These are phyloP conservation scores for Linyphia triangularis DNA, from an alignment of 2,888 invertebrate species.

Conservation along the genomic window DNA sequence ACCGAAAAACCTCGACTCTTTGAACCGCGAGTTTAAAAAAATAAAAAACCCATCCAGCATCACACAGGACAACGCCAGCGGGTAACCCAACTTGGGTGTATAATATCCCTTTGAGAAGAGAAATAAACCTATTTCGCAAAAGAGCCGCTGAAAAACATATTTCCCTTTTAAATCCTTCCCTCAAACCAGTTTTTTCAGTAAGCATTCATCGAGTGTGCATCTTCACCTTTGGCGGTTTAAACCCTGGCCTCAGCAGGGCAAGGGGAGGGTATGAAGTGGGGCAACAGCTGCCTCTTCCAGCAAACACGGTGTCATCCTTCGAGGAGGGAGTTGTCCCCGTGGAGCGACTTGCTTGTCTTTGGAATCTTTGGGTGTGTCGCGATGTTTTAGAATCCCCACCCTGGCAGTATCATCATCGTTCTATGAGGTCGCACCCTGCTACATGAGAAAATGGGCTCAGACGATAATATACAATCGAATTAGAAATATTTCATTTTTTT, in stretches of 20 bases:
- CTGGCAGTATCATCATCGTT: not conserved
- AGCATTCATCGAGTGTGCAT: not conserved
- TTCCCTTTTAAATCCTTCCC: constrained; percentile 22
- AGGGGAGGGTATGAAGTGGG: constrained; percentile 24
- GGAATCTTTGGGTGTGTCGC: constrained; percentile 71
- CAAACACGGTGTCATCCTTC: constrained; percentile 54
- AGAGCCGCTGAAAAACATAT: constrained; percentile 10
- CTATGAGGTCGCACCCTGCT: not conserved
- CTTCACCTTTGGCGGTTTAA: constrained; percentile 41
- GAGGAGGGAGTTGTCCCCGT: constrained; percentile 64
- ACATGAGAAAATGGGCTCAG: not conserved
- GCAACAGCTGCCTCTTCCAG: constrained; percentile 52
- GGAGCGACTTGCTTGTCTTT: constrained; percentile 8
- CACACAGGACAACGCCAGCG: constrained; percentile 32
- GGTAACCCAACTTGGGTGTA: constrained; percentile 43
- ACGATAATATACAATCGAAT: not conserved
- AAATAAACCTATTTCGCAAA: constrained; percentile 38
- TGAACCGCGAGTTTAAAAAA: not conserved
- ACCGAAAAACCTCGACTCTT: not conserved
- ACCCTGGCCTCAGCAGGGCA: constrained; percentile 39
- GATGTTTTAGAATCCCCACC: constrained; percentile 28
- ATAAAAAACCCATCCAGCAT: not conserved
- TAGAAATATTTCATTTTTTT: too few relatives aligned
- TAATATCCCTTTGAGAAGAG: constrained; percentile 15
- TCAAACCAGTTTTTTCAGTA: constrained; percentile 13